These are phyloP conservation scores for Atopsyche davidsoni DNA, from an alignment of 1,140 invertebrate species.

Conservation along the genomic window DNA sequence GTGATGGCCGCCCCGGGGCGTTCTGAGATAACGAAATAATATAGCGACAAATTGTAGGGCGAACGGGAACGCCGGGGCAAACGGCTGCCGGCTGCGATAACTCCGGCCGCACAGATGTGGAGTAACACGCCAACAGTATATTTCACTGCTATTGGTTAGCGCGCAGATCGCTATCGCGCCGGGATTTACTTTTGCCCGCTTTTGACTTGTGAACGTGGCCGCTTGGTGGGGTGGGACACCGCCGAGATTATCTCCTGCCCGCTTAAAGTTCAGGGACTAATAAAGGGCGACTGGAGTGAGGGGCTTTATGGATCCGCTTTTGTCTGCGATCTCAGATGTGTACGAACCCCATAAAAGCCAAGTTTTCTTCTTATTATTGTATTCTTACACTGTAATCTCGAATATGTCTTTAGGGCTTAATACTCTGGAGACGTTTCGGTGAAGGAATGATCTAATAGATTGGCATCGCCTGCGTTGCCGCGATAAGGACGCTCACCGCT, in stretches of 20 bases:
- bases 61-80: constrained; percentile 29
- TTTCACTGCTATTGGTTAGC: constrained; percentile 27
- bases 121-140: constrained; percentile 29
- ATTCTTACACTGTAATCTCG: too few species aligned
- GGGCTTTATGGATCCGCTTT: too few species aligned
- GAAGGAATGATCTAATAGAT: too few species aligned
- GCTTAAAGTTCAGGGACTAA: constrained; percentile 7
- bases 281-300: constrained; percentile 14
- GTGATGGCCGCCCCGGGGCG: constrained; percentile 30
- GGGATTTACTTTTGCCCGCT: constrained; percentile 21
- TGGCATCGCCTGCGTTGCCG: too few species aligned
- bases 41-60: constrained; percentile 32
- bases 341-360: too few species aligned
- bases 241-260: constrained; percentile 8
- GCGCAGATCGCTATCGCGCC: constrained; percentile 19
- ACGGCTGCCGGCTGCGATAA: constrained; percentile 29
- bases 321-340: too few species aligned
- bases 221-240: neutral
- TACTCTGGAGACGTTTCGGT: too few species aligned
- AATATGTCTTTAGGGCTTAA: too few species aligned
- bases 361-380: too few species aligned
- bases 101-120: constrained; percentile 28
- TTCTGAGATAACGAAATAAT: constrained; percentile 31
- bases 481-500: too few species aligned
- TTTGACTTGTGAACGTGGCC: constrained; percentile 25